These are phyloP conservation scores for Aleiodes alternator DNA, from an alignment of 2,888 invertebrate species.

Conservation along the genomic window DNA sequence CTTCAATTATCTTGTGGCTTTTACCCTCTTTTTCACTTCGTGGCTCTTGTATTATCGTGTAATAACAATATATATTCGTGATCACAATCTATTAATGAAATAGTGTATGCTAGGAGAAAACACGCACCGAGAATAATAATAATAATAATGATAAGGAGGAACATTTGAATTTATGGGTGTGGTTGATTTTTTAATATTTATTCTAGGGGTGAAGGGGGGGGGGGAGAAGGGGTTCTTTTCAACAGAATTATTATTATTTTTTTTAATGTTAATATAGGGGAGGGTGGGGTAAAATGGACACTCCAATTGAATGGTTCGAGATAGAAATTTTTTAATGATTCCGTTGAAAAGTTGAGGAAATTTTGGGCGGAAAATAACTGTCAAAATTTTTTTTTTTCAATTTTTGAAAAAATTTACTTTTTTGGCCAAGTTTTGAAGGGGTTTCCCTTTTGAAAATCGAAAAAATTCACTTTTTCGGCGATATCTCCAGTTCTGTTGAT, in stretches of 20 bases:
- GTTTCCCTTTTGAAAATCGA: too few relatives aligned
- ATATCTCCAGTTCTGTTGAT: too few relatives aligned
- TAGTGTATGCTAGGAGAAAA: slow-evolving; percentile 8
- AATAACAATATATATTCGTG: slow-evolving; percentile 33
- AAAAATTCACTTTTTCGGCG: too few relatives aligned
- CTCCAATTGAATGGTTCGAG: too few relatives aligned
- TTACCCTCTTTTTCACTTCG: background rate
- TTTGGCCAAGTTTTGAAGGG: too few relatives aligned
- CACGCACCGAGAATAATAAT: slow-evolving; percentile 21
- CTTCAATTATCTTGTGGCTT: slow-evolving; percentile 3
- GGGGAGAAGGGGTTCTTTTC: background rate
- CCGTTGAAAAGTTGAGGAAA: too few relatives aligned
- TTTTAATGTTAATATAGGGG: too few relatives aligned
- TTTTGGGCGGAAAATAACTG: too few relatives aligned
- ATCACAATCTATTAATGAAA: slow-evolving; percentile 29
- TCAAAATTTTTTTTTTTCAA: too few relatives aligned
- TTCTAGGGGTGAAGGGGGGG: background rate
- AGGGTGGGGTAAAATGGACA: too few relatives aligned
- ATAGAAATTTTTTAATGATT: too few relatives aligned
- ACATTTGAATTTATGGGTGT: slow-evolving; percentile 13
- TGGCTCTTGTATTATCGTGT: slow-evolving; percentile 8
- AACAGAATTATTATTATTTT: background rate
- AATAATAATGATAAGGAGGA: slow-evolving; percentile 13
- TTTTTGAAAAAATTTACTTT: too few relatives aligned
- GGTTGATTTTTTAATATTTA: background rate